phyloP scores from a whole-genome alignment of 2,797 vertebrate species.

The Myiothlypis chrysogaster region DNA sequence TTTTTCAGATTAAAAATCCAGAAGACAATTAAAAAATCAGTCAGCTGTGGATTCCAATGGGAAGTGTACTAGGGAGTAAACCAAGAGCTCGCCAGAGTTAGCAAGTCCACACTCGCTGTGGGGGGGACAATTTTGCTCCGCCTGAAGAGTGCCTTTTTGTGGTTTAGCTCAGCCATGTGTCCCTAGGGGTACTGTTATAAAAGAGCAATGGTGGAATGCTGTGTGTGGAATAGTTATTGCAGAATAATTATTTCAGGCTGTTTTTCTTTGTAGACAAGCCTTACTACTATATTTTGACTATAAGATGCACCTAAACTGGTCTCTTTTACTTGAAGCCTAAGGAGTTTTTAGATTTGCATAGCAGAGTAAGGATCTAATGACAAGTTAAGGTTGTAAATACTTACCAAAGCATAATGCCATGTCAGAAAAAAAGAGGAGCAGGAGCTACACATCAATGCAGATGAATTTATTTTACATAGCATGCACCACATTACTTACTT shows the following conservation, averaged over 20 bases:
- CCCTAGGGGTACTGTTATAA: slow-evolving; percentile 63
- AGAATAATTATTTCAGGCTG: slow-evolving; percentile 59
- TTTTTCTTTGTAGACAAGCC: neutral
- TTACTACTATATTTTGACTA: slow-evolving; percentile 8
- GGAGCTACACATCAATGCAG: neutral
- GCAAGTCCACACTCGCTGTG: slow-evolving; percentile 63
- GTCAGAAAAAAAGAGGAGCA: neutral
- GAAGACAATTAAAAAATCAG: neutral
- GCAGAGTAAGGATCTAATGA: neutral
- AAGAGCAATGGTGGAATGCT: slow-evolving; percentile 58
- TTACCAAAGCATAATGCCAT: neutral
- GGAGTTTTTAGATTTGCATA: neutral
- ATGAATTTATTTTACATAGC: neutral
- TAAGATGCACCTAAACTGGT: neutral
- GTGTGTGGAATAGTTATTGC: slow-evolving; percentile 55
- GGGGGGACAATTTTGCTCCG: slow-evolving; percentile 56
- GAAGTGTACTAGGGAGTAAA: slow-evolving; percentile 36
- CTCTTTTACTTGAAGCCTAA: neutral
- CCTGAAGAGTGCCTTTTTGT: slow-evolving; percentile 62
- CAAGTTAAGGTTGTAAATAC: neutral
- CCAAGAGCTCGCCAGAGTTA: slow-evolving; percentile 55
- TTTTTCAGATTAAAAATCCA: slow-evolving; percentile 25
- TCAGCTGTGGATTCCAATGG: slow-evolving; percentile 23
- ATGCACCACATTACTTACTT: neutral
- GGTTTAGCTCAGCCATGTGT: slow-evolving; percentile 57